Evolutionary conservation across 2,113 vertebrate genomes (phyloP).

Genomic region (Orthonyx spaldingii): DNA sequence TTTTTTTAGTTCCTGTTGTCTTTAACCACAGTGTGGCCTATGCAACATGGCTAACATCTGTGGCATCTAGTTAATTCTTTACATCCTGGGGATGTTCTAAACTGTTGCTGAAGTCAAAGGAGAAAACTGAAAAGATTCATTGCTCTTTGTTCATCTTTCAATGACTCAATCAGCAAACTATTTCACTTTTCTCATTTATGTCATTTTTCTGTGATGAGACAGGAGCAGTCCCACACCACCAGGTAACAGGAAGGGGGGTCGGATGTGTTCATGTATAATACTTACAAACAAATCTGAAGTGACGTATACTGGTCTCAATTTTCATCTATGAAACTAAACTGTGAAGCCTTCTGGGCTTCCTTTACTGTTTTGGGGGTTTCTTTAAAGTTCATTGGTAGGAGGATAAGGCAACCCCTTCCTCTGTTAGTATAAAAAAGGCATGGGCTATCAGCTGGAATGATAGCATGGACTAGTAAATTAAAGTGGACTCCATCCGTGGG

Average conservation of each 20-base stretch:
- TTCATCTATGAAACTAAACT: neutral
- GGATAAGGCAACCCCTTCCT: neutral
- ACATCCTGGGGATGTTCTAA: neutral
- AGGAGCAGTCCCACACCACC: neutral
- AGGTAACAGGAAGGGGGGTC: rapidly evolving
- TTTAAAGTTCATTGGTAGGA: neutral
- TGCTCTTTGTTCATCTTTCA: neutral
- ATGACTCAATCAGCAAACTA: neutral
- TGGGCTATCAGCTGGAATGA: neutral
- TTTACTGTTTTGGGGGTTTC: neutral
- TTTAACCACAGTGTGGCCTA: neutral
- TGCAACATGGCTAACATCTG: neutral
- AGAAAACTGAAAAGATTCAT: neutral
- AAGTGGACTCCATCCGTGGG: neutral
- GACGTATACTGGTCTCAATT: neutral
- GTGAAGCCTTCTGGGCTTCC: neutral
- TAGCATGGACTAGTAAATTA: neutral
- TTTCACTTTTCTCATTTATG: neutral
- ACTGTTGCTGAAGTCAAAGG: neutral
- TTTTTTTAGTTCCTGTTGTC: neutral
- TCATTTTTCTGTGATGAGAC: neutral
- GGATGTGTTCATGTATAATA: neutral
- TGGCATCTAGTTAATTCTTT: neutral
- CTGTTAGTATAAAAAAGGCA: neutral
- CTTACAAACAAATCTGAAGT: neutral